Percentiles rank a stretch among this genome's conserved stretches.
Conservation (phyloP, 2,888 invertebrate genomes). For the Diaprepes abbreviatus region DNA sequence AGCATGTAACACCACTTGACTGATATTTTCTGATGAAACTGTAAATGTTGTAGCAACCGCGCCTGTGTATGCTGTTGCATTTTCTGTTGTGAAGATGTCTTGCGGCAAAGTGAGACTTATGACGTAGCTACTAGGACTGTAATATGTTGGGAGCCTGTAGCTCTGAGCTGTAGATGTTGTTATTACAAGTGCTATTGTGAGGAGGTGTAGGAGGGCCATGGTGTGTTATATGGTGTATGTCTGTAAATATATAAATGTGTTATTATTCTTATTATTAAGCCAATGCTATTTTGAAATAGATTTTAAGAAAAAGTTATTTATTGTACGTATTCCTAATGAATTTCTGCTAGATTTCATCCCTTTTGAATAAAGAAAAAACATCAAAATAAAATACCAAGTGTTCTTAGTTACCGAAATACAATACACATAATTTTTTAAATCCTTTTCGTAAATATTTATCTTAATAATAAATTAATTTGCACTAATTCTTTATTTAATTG, state of each 20-base stretch:
- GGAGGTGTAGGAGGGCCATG: not conserved
- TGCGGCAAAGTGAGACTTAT: constrained; percentile 65
- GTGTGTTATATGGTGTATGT: not conserved
- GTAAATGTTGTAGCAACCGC: constrained; percentile 38
- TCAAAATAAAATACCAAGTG: too few relatives aligned
- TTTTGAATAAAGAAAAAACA: too few relatives aligned
- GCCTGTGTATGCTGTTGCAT: constrained; percentile 42
- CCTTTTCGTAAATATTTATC: too few relatives aligned
- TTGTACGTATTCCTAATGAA: too few relatives aligned
- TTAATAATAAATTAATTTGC: too few relatives aligned
- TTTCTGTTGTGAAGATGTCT: constrained; percentile 42
- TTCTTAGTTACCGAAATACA: too few relatives aligned
- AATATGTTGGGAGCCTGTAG: constrained; percentile 69
- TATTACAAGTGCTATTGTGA: constrained; percentile 4
- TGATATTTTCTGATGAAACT: constrained; percentile 29
- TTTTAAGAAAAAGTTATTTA: too few relatives aligned
- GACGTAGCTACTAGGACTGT: constrained; percentile 70
- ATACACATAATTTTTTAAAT: too few relatives aligned
- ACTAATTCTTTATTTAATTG: too few relatives aligned
- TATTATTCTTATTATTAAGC: too few relatives aligned
- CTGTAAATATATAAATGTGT: constrained; percentile 1
- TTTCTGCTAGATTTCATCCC: too few relatives aligned
- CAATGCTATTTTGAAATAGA: too few relatives aligned
- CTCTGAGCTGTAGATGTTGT: constrained; percentile 29
- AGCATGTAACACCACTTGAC: constrained; percentile 43